A percentile compares a stretch with the other conserved stretches of the same genome.
These are phyloP conservation scores for Drusus annulatus DNA, from an alignment of 1,140 invertebrate genomes.

Conservation along the genomic window DNA sequence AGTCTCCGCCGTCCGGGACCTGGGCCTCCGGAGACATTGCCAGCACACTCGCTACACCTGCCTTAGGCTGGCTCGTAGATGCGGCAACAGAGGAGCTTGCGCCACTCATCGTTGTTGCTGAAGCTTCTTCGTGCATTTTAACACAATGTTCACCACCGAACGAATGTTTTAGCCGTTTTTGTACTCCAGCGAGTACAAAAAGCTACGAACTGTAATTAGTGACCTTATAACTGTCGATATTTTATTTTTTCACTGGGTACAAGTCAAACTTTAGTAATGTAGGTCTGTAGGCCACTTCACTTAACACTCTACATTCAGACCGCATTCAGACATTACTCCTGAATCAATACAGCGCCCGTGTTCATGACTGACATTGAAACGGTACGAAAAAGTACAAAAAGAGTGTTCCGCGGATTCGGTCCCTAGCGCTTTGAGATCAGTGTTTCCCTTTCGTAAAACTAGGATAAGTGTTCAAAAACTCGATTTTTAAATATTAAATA, in stretches of 20 bases:
- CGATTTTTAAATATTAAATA: neutral
- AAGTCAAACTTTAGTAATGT: conserved; percentile 52
- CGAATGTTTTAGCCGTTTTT: conserved; percentile 44
- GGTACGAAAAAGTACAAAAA: neutral
- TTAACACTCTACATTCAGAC: conserved; percentile 53
- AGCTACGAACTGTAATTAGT: conserved; percentile 26
- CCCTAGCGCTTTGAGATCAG: neutral
- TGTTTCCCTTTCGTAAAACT: neutral
- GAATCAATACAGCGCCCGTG: conserved; percentile 44
- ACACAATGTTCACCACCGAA: conserved; percentile 29
- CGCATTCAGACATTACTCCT: conserved; percentile 51
- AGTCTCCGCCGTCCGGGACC: conserved; percentile 16
- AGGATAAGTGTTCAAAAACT: neutral
- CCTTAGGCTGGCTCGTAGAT: conserved; percentile 46
- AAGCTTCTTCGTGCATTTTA: conserved; percentile 47
- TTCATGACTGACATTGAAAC: conserved; percentile 53
- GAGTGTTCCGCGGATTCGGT: neutral
- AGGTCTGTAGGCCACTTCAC: conserved; percentile 55
- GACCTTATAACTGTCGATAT: conserved; percentile 34
- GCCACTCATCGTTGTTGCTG: conserved; percentile 37
- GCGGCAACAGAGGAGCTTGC: conserved; percentile 44
- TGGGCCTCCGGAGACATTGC: conserved; percentile 15
- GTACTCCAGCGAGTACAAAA: conserved; percentile 50
- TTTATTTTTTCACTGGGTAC: conserved; percentile 44
- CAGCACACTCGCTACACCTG: conserved; percentile 27